Evolutionary conservation across 2,888 invertebrate genomes (phyloP).

Genomic region (Coelopa pilipes): DNA sequence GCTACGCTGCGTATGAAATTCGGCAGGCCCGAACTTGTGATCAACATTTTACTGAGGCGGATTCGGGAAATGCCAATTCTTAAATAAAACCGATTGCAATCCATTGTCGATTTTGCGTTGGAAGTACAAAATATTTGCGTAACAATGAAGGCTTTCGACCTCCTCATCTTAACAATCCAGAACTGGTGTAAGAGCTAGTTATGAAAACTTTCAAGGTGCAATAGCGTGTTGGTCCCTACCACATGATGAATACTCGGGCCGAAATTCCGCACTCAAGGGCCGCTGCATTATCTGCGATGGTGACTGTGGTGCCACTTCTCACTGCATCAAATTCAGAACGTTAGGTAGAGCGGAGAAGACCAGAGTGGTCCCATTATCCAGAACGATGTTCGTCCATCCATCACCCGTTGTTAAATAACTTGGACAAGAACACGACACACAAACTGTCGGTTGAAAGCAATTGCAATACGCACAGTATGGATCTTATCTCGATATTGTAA

Average conservation of each 20-base stretch:
- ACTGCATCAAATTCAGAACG: too few species aligned
- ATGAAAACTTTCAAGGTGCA: conserved; percentile 35
- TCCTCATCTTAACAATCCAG: conserved; percentile 41
- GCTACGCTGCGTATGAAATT: too few species aligned
- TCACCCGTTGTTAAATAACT: conserved; percentile 36
- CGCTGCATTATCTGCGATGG: conserved; percentile 34
- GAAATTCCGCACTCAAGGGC: neutral
- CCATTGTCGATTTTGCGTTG: conserved; percentile 39
- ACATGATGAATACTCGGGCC: conserved; percentile 35
- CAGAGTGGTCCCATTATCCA: conserved; percentile 32
- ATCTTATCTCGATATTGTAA: too few species aligned
- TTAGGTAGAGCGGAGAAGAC: conserved; percentile 31
- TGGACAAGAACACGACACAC: neutral
- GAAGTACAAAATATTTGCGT: too few species aligned
- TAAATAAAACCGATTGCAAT: conserved; percentile 34
- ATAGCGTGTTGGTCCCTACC: conserved; percentile 35
- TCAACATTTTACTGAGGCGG: conserved; percentile 36
- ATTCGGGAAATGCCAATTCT: conserved; percentile 35
- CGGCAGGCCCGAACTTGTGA: conserved; percentile 39
- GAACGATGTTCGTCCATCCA: conserved; percentile 30
- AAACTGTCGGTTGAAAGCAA: neutral
- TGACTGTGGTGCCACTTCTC: conserved; percentile 20
- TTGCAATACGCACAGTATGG: neutral
- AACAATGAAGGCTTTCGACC: conserved; percentile 39
- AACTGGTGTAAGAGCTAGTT: conserved; percentile 36